Percentiles rank a stretch among this genome's conserved stretches.
Evolutionary conservation across 2,888 invertebrate genomes (phyloP).

Genomic region (Dione vanillae): DNA sequence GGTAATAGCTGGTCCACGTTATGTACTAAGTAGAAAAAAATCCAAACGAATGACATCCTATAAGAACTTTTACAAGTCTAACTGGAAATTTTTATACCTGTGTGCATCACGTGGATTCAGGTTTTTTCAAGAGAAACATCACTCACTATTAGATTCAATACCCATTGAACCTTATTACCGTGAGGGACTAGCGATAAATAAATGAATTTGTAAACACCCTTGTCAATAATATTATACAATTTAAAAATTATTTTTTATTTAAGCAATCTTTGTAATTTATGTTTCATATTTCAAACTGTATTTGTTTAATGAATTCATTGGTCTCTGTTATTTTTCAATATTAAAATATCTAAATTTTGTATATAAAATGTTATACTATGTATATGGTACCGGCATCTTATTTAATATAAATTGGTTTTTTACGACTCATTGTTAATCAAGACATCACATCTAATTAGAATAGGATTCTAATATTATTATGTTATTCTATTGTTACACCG

Average conservation of each 20-base stretch:
- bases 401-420: slow-evolving; percentile 41
- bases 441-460: slow-evolving; percentile 41
- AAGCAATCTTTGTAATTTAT: slow-evolving; percentile 27
- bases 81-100: slow-evolving; percentile 52
- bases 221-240: slow-evolving; percentile 28
- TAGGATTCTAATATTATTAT: slow-evolving; percentile 38
- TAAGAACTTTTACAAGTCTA: slow-evolving; percentile 28
- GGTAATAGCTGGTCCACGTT: slow-evolving; percentile 60
- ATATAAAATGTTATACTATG: slow-evolving; percentile 39
- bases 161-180: slow-evolving; percentile 67
- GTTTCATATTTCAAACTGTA: slow-evolving; percentile 31
- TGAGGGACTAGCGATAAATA: slow-evolving; percentile 50
- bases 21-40: slow-evolving; percentile 55
- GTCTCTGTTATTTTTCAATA: slow-evolving; percentile 34
- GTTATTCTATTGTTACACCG: slow-evolving; percentile 44
- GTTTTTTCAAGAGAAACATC: slow-evolving; percentile 60
- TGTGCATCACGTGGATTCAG: slow-evolving; percentile 64
- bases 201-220: neutral
- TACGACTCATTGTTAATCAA: slow-evolving; percentile 45
- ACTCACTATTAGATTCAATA: slow-evolving; percentile 71
- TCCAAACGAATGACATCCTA: slow-evolving; percentile 42
- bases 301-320: slow-evolving; percentile 35
- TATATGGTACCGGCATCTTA: slow-evolving; percentile 36
- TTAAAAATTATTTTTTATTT: slow-evolving; percentile 32
- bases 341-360: slow-evolving; percentile 43